Conservation (phyloP, 2,113 vertebrate genomes). For the Casuarius casuarius region DNA sequence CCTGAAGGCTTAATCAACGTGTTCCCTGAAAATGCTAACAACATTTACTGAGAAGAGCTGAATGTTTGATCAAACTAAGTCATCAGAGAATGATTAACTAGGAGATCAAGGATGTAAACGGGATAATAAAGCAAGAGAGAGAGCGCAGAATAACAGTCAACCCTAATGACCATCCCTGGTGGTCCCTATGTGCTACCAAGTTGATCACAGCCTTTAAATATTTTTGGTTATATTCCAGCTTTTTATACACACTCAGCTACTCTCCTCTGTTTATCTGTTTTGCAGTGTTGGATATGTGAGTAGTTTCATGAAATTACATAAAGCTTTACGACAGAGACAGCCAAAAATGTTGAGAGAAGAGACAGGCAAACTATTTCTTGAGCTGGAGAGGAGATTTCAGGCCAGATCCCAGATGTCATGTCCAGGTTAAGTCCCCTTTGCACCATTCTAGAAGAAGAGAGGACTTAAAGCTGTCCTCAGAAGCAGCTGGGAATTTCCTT, state of each 20-base stretch:
- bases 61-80: neutral
- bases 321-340: slow-evolving; percentile 38
- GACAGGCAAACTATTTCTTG: neutral
- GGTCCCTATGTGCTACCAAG: neutral
- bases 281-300: neutral
- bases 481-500: slow-evolving; percentile 11
- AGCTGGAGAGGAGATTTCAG: neutral
- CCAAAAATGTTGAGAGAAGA: slow-evolving; percentile 17
- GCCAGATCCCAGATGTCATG: neutral
- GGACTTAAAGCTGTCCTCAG: neutral
- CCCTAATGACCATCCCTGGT: neutral
- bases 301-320: slow-evolving; percentile 5
- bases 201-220: neutral
- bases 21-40: neutral
- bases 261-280: slow-evolving; percentile 12
- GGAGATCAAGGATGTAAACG: neutral
- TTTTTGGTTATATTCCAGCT: neutral
- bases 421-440: neutral
- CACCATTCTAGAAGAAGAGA: neutral
- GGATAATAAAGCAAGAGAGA: neutral
- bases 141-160: neutral
- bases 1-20: neutral
- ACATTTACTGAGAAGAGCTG: neutral
- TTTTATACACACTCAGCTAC: neutral
- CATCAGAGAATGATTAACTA: neutral